Conservation (phyloP, 2,888 invertebrate species). For the Lasius platythorax region DNA sequence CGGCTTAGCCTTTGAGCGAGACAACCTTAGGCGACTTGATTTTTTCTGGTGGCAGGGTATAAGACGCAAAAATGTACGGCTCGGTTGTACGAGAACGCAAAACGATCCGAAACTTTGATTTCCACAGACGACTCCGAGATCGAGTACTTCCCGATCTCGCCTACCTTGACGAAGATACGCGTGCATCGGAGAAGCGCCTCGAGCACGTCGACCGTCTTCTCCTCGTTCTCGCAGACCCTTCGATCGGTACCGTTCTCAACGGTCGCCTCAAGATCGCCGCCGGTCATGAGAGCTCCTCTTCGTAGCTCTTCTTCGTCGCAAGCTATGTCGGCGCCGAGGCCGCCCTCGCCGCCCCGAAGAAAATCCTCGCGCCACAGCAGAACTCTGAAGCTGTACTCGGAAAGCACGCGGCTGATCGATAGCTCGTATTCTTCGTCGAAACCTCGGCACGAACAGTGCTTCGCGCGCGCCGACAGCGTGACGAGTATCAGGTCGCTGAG, state of each 20-base stretch:
- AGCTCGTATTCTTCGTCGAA: slow-evolving; percentile 64
- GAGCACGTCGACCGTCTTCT: slow-evolving; percentile 77
- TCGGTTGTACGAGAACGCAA: slow-evolving; percentile 59
- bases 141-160: slow-evolving; percentile 94
- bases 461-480: slow-evolving; percentile 82
- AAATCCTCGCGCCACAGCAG: slow-evolving; percentile 92
- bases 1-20: slow-evolving; percentile 70
- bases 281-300: slow-evolving; percentile 39
- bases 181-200: slow-evolving; percentile 89
- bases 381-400: slow-evolving; percentile 89
- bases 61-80: slow-evolving; percentile 47
- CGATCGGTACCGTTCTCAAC: slow-evolving; percentile 60
- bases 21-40: slow-evolving; percentile 69
- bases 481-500: slow-evolving; percentile 89
- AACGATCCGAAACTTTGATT: slow-evolving; percentile 79
- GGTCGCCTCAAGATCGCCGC: slow-evolving; percentile 60
- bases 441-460: slow-evolving; percentile 87
- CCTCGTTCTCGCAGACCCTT: slow-evolving; percentile 84
- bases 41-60: slow-evolving; percentile 79
- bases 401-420: slow-evolving; percentile 22
- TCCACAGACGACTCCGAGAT: slow-evolving; percentile 92
- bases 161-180: slow-evolving; percentile 93
- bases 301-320: slow-evolving; percentile 28
- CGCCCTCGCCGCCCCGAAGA: slow-evolving; percentile 92
- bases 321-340: slow-evolving; percentile 75